Conservation (phyloP, 2,888 invertebrate genomes). For the Eilema sororculum region DNA sequence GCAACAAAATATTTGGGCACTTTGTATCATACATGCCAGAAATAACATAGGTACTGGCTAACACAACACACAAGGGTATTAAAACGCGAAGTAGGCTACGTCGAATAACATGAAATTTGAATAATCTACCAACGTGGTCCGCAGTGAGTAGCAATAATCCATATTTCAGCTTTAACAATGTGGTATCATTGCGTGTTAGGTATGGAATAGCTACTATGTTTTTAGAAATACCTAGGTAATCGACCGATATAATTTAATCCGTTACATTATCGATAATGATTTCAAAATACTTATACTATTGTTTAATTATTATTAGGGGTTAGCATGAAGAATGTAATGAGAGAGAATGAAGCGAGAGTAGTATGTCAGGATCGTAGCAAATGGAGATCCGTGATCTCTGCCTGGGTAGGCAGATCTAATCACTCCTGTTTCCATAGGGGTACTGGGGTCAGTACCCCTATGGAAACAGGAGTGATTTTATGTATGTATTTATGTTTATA, state of each 20-base stretch:
- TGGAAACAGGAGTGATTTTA: too few relatives aligned
- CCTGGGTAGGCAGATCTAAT: too few relatives aligned
- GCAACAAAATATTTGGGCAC: constrained; percentile 16
- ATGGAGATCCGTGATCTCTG: too few relatives aligned
- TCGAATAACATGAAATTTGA: constrained; percentile 71
- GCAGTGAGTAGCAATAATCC: constrained; percentile 53
- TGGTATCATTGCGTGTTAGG: constrained; percentile 3
- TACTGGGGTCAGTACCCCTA: too few relatives aligned
- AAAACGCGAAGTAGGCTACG: constrained; percentile 55
- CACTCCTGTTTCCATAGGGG: too few relatives aligned
- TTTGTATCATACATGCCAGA: constrained; percentile 19
- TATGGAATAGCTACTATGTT: background rate
- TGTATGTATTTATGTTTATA: too few relatives aligned
- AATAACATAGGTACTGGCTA: constrained; percentile 34
- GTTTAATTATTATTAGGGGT: too few relatives aligned
- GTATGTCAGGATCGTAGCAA: too few relatives aligned
- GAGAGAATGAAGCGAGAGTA: too few relatives aligned
- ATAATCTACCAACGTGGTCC: constrained; percentile 59
- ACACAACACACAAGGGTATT: constrained; percentile 53
- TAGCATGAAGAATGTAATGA: too few relatives aligned
- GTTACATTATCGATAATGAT: background rate
- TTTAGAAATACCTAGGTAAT: background rate
- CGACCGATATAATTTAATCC: background rate
- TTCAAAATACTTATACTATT: too few relatives aligned
- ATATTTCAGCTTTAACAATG: constrained; percentile 35